Base-by-base conservation (phyloP, 2,888 invertebrate genomes). In the Tubulanus polymorphus region DNA sequence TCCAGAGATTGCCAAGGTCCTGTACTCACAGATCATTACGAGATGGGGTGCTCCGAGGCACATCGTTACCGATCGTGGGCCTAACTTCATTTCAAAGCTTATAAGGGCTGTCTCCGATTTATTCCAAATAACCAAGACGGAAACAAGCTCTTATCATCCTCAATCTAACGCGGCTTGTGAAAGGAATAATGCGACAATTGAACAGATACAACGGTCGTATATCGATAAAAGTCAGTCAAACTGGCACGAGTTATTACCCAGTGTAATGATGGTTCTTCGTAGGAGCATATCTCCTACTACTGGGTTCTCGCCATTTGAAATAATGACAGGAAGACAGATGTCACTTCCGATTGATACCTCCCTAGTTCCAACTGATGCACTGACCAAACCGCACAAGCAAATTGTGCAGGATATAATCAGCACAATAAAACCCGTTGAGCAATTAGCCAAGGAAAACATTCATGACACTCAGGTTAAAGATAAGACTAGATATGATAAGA, bases 111-210 rank as follows among this genome's bases (percentile, higher is more conserved):
- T 55, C 15, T 55, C 55, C 55, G 55, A 51, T 37, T 18, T 52
- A 12, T 58, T 58, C 37, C 26, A 58, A 20, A 53, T 58, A 5
- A 52, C 30, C 12, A 32, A 52, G 35, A 25, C 48, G 15, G 23
- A 37, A 12, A 58, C 58, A 8, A 46, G 48, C 15, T 47, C 54
- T n/a, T 55, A 57, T 26, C 54, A 57, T 27, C 57, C 57, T 15
- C 35, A 37, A 30, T 50, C 41, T 8, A 57, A 57, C 35, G 30
- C 48, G 26, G 25, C 27, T 26, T 49, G 41, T 6, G 57, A 57
- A 37, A 50, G 50, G 32, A 37, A 37, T 29, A 57, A 57, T 41
- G 8, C n/a, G 12, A 30, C 32, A 12, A 51, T 58, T 20, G 55
- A 23, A 18, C 51, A 55, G 49, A 29, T 46, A 23, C 18, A 51